Percentiles rank a stretch among this genome's conserved stretches.
Conservation (phyloP, 2,113 vertebrate genomes). For the Tragulus kanchil region DNA sequence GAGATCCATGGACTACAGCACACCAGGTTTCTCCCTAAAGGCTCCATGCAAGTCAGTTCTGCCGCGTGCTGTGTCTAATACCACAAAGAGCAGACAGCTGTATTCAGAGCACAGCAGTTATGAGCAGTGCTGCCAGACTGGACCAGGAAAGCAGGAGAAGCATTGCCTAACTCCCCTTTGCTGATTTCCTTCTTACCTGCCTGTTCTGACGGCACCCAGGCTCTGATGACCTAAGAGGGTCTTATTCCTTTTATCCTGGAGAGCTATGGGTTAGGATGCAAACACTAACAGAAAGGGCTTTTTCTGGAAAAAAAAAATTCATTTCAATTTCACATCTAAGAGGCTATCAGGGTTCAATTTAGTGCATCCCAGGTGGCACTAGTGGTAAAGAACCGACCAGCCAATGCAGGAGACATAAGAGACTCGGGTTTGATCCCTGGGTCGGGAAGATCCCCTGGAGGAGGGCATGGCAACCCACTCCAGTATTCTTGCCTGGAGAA, state of each 20-base stretch:
- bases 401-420: too few species aligned
- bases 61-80: not conserved
- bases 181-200: not conserved
- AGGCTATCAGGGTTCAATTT: not conserved
- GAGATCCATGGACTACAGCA: too few species aligned
- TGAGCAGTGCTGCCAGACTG: rapidly evolving
- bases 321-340: not conserved
- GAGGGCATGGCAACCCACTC: too few species aligned
- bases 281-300: not conserved
- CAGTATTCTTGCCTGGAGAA: too few species aligned
- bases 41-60: not conserved
- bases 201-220: not conserved
- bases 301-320: not conserved
- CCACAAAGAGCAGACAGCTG: not conserved
- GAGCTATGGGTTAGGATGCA: not conserved
- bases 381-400: too few species aligned
- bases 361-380: too few species aligned
- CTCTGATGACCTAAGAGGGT: not conserved
- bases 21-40: not conserved
- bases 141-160: not conserved
- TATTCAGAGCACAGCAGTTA: not conserved
- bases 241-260: not conserved
- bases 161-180: not conserved
- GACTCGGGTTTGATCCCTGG: too few species aligned
- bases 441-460: too few species aligned